Conservation (phyloP, 2,113 vertebrate species). For the Datnioides undecimradiatus region DNA sequence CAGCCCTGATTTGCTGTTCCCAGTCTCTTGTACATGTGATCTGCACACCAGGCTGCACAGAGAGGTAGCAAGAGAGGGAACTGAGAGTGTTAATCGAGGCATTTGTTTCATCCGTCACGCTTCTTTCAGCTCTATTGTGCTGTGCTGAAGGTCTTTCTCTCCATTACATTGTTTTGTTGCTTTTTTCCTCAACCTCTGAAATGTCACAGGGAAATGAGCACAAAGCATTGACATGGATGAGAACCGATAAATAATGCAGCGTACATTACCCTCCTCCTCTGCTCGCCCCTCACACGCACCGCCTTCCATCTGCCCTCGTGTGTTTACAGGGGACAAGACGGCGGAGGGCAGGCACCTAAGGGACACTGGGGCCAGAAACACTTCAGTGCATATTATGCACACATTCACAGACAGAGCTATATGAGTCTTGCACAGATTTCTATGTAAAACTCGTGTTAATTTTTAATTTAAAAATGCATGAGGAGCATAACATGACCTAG, state of each 20-base stretch:
- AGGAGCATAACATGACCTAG: background rate
- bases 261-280: conserved; percentile 47
- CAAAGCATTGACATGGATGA: conserved; percentile 72
- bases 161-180: conserved; percentile 75
- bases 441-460: background rate
- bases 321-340: conserved; percentile 47
- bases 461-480: background rate
- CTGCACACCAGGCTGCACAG: conserved; percentile 39
- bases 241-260: conserved; percentile 79
- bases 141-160: conserved; percentile 70
- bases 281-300: conserved; percentile 4
- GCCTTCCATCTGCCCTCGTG: conserved; percentile 23
- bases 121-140: conserved; percentile 61
- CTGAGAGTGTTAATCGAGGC: conserved; percentile 69
- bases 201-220: conserved; percentile 79
- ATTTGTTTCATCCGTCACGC: conserved; percentile 74
- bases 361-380: conserved; percentile 17
- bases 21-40: conserved; percentile 48
- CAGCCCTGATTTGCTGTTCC: conserved; percentile 7
- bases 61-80: conserved; percentile 43
- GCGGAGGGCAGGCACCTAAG: conserved; percentile 22
- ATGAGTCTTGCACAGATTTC: background rate
- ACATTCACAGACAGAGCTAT: conserved; percentile 17
- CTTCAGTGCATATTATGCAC: conserved; percentile 18
- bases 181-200: conserved; percentile 65